phyloP scores from a whole-genome alignment of 2,113 vertebrate species.

The Dicentrarchus labrax region DNA sequence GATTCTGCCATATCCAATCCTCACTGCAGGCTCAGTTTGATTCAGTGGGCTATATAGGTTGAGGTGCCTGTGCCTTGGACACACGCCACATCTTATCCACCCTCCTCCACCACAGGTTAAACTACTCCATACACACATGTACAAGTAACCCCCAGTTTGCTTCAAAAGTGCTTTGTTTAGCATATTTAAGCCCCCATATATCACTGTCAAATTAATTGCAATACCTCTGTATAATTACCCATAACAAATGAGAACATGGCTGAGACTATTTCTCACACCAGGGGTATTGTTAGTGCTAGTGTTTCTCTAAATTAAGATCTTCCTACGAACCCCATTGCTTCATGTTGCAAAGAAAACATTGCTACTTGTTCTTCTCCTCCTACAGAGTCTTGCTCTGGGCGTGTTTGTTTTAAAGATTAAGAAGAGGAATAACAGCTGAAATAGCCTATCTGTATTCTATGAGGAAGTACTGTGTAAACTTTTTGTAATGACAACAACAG shows the following conservation, averaged over 20 bases:
- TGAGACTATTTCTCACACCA: constrained; percentile 18
- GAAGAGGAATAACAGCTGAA: neutral
- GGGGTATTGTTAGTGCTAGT: constrained; percentile 2
- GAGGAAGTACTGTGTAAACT: neutral
- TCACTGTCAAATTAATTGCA: constrained; percentile 50
- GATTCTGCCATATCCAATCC: constrained; percentile 61
- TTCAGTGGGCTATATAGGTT: constrained; percentile 38
- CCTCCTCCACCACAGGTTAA: constrained; percentile 2
- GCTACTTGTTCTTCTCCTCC: neutral
- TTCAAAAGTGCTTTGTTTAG: constrained; percentile 37
- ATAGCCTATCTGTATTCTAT: constrained; percentile 4
- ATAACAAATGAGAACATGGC: constrained; percentile 50
- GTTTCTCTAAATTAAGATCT: constrained; percentile 44
- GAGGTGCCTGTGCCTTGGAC: constrained; percentile 22
- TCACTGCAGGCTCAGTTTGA: constrained; percentile 51
- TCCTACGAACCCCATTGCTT: constrained; percentile 3
- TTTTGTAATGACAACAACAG: neutral
- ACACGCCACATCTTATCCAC: neutral
- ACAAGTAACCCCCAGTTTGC: neutral
- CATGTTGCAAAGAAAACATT: constrained; percentile 13
- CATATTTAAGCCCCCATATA: constrained; percentile 34
- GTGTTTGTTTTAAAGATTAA: constrained; percentile 28
- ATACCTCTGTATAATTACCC: constrained; percentile 37
- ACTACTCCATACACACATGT: neutral
- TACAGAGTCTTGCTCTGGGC: neutral